phyloP scores from a whole-genome alignment of 1,140 invertebrate species.

The Maniola jurtina region DNA sequence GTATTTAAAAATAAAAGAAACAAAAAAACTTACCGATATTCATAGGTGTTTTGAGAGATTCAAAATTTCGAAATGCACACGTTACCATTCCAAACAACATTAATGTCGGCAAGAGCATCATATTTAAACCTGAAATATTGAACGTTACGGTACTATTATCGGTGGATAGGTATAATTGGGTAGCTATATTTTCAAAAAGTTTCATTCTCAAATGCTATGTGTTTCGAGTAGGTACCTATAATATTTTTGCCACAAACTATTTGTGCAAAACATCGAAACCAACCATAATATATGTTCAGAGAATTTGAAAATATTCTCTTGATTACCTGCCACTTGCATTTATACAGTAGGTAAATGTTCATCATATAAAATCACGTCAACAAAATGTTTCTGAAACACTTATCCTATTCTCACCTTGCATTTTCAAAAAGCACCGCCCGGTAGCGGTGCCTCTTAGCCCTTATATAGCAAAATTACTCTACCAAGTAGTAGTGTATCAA shows the following conservation, averaged over 20 bases:
- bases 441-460: not conserved
- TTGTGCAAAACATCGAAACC: too few species aligned
- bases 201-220: too few species aligned
- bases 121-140: not conserved
- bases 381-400: not conserved
- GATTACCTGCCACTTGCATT: too few species aligned
- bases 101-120: not conserved
- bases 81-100: slow-evolving; percentile 12
- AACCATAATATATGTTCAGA: too few species aligned
- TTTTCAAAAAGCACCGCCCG: not conserved
- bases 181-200: too few species aligned
- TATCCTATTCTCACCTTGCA: not conserved
- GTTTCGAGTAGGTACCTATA: too few species aligned
- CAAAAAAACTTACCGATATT: slow-evolving; percentile 49
- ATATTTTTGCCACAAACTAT: too few species aligned
- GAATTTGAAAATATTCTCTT: too few species aligned
- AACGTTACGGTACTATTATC: too few species aligned
- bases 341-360: too few species aligned
- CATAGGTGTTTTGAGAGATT: slow-evolving; percentile 49
- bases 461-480: not conserved
- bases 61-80: slow-evolving; percentile 52
- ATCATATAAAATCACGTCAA: too few species aligned
- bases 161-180: too few species aligned
- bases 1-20: not conserved
- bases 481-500: not conserved